Base-by-base conservation (phyloP, 2,113 vertebrate genomes). In the Chionodraco myersi region DNA sequence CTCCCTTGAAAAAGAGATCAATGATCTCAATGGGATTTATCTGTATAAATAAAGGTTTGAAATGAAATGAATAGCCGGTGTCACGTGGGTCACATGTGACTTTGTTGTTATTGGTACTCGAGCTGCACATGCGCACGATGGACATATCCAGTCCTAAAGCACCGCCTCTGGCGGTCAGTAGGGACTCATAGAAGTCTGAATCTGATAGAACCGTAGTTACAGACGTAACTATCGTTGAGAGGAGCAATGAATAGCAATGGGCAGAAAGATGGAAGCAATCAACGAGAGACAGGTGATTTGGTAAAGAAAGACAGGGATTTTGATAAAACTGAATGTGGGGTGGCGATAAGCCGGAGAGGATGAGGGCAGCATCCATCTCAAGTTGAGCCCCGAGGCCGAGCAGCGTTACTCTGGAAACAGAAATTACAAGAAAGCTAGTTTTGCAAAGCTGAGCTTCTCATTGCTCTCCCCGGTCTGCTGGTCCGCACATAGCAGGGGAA, bases 221-320 rank as follows among this genome's bases (percentile, higher is more conserved):
- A 26, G 26, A 26, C 30, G 30, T 30, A 30, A 30, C 30, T 30
- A 30, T 30, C 30, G 58, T 73, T 1, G 44, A n/a, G 15, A 53
- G 52, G 53, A 63, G 88, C 66, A 75, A 88, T 89, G 85, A 88
- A 87, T 89, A 89, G 84, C 72, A 87, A 89, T 84, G 75, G 63
- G 81, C 7, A 69, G 66, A 26, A 76, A 89, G 84, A 88, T 80
- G 76, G 78, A 84, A 66, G 70, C 63, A 48, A 83, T 79, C 54
- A 72, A 65, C 81, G 69, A 81, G 69, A 83, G 79, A 82, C 59
- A 59, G 81, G 74, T 66, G 86, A 89, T 87, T 92, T 88, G 63
- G 47, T 64, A 81, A 74, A 75, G 72, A 85, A 83, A 81, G 49
- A 60, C 56, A 13, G 65, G 76, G 72, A 75, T 91, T 84, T 84